Evolutionary conservation across 2,797 vertebrate genomes (phyloP).

Genomic region (Clamator glandarius): DNA sequence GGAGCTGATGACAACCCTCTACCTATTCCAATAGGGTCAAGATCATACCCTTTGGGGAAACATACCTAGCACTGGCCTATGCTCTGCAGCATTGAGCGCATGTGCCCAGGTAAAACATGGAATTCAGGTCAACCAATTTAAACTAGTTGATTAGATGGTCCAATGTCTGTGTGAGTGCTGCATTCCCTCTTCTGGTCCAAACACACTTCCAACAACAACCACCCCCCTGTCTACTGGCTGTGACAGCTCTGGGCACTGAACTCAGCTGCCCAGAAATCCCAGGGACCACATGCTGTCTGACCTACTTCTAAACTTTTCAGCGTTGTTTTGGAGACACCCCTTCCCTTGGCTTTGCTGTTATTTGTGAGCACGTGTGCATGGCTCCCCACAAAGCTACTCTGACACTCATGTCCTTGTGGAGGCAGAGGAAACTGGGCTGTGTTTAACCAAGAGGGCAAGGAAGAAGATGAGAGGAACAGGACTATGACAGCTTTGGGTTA

Average conservation of each 20-base stretch:
- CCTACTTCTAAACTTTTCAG: conserved; percentile 31
- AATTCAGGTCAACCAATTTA: conserved; percentile 4
- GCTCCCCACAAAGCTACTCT: not conserved
- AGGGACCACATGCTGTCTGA: not conserved
- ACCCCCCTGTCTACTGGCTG: not conserved
- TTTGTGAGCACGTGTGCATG: not conserved
- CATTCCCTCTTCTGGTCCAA: not conserved
- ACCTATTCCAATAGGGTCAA: not conserved
- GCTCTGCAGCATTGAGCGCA: not conserved
- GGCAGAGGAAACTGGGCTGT: not conserved
- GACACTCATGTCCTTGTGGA: not conserved
- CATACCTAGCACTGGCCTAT: not conserved
- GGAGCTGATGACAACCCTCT: not conserved
- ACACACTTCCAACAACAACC: not conserved
- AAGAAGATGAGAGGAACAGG: not conserved
- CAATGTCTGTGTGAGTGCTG: fast-evolving
- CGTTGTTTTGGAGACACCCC: not conserved
- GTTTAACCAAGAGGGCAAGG: not conserved
- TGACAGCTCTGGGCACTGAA: conserved; percentile 32
- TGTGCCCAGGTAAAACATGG: not conserved
- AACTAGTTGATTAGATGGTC: not conserved
- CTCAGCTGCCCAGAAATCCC: conserved; percentile 4
- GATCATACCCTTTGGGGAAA: not conserved
- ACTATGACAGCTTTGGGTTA: not conserved
- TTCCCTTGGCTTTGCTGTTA: not conserved